Evolutionary conservation across 1,140 invertebrate species (phyloP), one percentile per base, ranked within the genome.

Genomic region (Drosophila aff.): DNA sequence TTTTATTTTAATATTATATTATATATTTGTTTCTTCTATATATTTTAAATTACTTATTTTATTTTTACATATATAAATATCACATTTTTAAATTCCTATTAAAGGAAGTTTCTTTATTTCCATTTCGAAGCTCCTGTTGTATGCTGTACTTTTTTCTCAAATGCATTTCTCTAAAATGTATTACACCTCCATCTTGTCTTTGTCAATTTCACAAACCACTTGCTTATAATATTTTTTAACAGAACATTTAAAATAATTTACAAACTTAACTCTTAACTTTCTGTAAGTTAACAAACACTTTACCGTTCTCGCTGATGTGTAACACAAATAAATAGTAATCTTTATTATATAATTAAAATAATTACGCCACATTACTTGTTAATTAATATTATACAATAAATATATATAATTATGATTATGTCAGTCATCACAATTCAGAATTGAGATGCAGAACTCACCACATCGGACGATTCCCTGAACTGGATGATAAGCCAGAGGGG

Each of bases 391-490:
- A 61, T 46, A 52, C 21, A 73, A 61, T 61, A 31, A 60, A 59
- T 47, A 18, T 58, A 71, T 36, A 59, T 36, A 68, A 16, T 18
- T 50, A 71, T 40, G 26, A 49, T 71, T 50, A 40, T 71, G 66
- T 71, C 65, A 41, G 65, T 50, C 63, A 68, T 68, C 63, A 69
- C 21, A 46, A 47, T 31, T 55, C 0, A 6, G 11, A 55, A 71
- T 71, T 71, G 38, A 71, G 63, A 67, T 46, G 63, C 26, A 68
- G 67, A 71, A 71, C 67, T 71, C 67, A 71, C 67, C 67, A 41
- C 31, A 23, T 52, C 31, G 38, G 43, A 38, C 13, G 21, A 28
- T 67, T 53, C 36, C 41, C 26, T 66, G 26, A 26, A 65, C 26
- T 64, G 50, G 36, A 21, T 33, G 69, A 73, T 73, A 72, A 52